Evolutionary conservation across 2,113 vertebrate genomes (phyloP).

Genomic region (Cynocephalus volans): DNA sequence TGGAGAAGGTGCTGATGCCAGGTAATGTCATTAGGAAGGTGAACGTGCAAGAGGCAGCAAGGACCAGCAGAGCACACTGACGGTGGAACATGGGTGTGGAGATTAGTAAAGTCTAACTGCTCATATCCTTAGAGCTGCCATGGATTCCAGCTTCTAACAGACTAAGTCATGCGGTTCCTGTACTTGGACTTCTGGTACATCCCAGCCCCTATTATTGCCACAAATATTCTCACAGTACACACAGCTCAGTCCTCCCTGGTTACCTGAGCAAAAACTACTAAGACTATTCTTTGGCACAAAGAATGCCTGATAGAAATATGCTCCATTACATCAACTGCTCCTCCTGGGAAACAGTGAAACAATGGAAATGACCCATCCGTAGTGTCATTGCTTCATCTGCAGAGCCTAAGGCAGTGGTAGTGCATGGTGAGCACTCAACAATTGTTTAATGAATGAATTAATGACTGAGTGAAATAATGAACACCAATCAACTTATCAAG

Average conservation of each 20-base stretch:
- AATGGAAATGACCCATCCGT: no score
- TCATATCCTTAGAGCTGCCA: background rate
- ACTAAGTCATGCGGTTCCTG: background rate
- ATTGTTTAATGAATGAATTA: background rate
- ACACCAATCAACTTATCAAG: background rate
- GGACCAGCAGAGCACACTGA: background rate
- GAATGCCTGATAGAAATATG: background rate
- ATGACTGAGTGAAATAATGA: background rate
- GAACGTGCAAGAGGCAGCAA: background rate
- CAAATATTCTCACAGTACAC: background rate
- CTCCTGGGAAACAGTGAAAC: background rate
- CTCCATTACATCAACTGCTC: background rate
- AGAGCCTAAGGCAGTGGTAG: background rate
- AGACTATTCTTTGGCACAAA: background rate
- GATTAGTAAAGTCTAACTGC: background rate
- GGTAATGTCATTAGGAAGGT: background rate
- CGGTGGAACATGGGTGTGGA: no score
- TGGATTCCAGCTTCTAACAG: background rate
- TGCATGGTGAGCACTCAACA: background rate
- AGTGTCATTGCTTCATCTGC: background rate
- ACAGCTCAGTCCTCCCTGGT: background rate
- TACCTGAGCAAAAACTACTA: background rate
- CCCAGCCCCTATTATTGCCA: background rate
- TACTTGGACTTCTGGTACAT: background rate
- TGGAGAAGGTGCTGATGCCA: background rate